Base-by-base conservation (phyloP, 2,888 invertebrate genomes). In the Eulithis testata region DNA sequence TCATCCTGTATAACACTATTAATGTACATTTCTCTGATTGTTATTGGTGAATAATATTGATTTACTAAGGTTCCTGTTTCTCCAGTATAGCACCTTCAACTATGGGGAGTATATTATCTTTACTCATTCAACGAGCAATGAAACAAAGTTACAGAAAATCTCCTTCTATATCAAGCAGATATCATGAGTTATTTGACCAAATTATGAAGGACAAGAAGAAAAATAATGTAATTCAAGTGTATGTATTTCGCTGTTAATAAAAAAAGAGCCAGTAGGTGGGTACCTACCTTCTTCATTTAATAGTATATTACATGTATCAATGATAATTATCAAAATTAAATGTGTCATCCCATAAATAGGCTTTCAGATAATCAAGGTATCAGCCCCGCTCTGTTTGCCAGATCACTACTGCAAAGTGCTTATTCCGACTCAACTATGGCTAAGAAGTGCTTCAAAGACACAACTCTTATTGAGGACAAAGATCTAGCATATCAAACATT, bases 401-500 rank as follows among this genome's bases (percentile, higher is more conserved):
- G 91, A 78, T 91, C 90, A 59, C 76, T 91, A 57, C 82, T 94
- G 66, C 89, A 94, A 86, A 88, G 83, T 85, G 90, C 89, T 11
- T 89, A 88, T 68, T 75, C 89, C 7, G 88, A 91, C 44, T 91
- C 91, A 65, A 77, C 86, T 63, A 76, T 86, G 71, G 86, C 93
- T 3, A 95, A 94, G 68, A 93, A 93, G 76, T 92, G 94, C 73
- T 89, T 97, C 73, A 95, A 95, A 80, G 96, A 97, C 76, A 95
- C 96, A 7, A 94, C 95, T n/a, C 85, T 95, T 14, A 96, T 97
- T 75, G 94, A 94, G 66, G 95, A 97, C 79, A 94, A 94, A 71
- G 93, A 95, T 75, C 90, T 97, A 63, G 95, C 97, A 0, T 95
- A 95, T 82, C 97, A 97, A 94, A 93, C 96, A 14, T 96, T 95